Percentiles rank a stretch among this genome's conserved stretches.
Conservation (phyloP, 2,797 vertebrate species). For the Hoplostethus mediterraneus region DNA sequence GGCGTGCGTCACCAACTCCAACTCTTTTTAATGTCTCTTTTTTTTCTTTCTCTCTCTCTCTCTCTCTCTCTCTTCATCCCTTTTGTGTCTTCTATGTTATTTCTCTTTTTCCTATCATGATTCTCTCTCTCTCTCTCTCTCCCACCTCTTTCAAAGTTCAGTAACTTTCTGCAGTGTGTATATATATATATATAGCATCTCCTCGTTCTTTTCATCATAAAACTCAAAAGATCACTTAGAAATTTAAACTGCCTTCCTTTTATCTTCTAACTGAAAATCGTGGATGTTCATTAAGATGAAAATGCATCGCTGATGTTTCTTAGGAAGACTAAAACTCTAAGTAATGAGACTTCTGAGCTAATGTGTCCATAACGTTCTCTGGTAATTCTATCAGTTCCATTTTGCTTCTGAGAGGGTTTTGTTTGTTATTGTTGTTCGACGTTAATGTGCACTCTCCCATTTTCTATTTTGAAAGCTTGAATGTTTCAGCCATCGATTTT, state of each 20-base stretch:
- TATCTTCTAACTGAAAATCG: neutral
- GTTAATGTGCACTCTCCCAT: neutral
- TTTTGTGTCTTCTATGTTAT: neutral
- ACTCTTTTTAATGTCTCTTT: conserved; percentile 24
- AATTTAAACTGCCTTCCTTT: too few relatives aligned
- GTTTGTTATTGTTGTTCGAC: conserved; percentile 13
- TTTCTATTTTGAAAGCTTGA: conserved; percentile 1
- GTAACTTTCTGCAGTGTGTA: neutral
- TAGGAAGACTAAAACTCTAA: neutral
- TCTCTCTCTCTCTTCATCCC: neutral
- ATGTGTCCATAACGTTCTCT: conserved; percentile 23
- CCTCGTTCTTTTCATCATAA: conserved; percentile 12
- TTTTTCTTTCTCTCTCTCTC: conserved; percentile 9
- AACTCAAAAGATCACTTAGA: neutral
- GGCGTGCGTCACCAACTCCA: conserved; percentile 26
- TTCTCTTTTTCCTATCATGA: too few relatives aligned
- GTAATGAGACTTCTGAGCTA: neutral
- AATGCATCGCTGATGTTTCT: neutral
- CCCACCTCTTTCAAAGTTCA: neutral
- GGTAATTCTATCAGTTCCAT: conserved; percentile 31
- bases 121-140: too few relatives aligned
- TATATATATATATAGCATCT: conserved; percentile 12
- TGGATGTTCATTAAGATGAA: neutral
- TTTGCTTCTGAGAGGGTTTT: conserved; percentile 13
- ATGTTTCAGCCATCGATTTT: neutral